These are phyloP conservation scores for Scomber japonicus DNA, from an alignment of 2,113 vertebrate genomes.

Conservation along the genomic window DNA sequence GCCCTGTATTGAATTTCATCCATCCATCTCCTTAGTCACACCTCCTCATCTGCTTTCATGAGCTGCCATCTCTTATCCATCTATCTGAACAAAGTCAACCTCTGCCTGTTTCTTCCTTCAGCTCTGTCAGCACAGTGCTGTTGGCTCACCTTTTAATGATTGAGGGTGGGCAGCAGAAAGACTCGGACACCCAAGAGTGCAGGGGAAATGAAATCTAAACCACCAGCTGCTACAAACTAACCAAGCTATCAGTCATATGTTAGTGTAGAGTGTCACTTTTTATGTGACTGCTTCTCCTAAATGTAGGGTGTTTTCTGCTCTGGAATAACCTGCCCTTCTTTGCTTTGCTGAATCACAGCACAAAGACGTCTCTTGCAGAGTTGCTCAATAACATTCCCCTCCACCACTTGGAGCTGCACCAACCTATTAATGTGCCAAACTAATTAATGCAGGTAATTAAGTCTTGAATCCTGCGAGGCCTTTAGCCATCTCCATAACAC, in stretches of 20 bases:
- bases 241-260: background rate
- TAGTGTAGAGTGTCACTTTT: constrained; percentile 5
- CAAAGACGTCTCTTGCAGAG: background rate
- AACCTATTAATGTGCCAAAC: constrained; percentile 73
- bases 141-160: constrained; percentile 8
- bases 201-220: constrained; percentile 8
- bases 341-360: constrained; percentile 57
- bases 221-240: background rate
- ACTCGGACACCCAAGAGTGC: background rate
- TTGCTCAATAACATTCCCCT: constrained; percentile 47
- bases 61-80: background rate
- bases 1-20: constrained; percentile 37
- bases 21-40: constrained; percentile 43
- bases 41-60: constrained; percentile 27
- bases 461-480: constrained; percentile 67
- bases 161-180: too few relatives aligned
- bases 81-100: background rate
- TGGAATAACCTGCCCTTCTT: constrained; percentile 31
- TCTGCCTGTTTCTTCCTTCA: background rate
- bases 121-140: constrained; percentile 26
- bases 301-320: constrained; percentile 38
- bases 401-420: constrained; percentile 43
- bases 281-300: constrained; percentile 11
- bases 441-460: constrained; percentile 83
- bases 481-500: constrained; percentile 43